phyloP scores from a whole-genome alignment of 2,888 invertebrate genomes.

The Synergus japonicus region DNA sequence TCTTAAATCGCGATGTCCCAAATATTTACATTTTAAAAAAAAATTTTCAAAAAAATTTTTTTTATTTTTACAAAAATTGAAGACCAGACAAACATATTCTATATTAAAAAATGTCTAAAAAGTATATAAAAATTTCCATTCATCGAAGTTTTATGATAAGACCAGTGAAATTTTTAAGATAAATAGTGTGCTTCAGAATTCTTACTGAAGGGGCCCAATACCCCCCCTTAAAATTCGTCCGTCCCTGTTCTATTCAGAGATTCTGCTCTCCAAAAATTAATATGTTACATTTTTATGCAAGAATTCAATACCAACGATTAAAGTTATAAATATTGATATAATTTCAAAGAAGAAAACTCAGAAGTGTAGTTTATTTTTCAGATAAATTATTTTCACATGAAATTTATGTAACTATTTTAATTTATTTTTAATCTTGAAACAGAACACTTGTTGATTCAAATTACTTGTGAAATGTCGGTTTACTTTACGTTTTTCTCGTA shows the following conservation, averaged over 20 bases:
- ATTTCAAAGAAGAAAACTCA: not conserved
- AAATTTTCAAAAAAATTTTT: no score
- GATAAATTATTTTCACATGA: not conserved
- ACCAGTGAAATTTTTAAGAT: no score
- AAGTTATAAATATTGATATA: not conserved
- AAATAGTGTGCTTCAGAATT: no score
- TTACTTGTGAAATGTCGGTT: not conserved
- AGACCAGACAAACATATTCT: no score
- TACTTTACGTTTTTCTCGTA: not conserved
- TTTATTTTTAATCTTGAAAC: not conserved
- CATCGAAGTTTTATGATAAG: no score
- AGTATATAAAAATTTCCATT: no score
- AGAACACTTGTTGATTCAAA: slow-evolving; percentile 25
- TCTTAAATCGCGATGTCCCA: not conserved
- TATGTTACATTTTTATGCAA: not conserved
- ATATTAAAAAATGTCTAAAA: no score
- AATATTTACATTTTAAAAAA: no score
- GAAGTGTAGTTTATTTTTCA: not conserved
- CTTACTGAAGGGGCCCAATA: not conserved
- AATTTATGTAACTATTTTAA: not conserved
- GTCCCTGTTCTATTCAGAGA: slow-evolving; percentile 5
- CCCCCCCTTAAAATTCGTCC: not conserved
- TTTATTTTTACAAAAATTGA: no score
- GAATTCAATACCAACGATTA: not conserved
- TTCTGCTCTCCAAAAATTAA: not conserved